Evolutionary conservation across 2,113 vertebrate species (phyloP), one percentile per base, ranked within the genome.

Genomic region (Ia io): DNA sequence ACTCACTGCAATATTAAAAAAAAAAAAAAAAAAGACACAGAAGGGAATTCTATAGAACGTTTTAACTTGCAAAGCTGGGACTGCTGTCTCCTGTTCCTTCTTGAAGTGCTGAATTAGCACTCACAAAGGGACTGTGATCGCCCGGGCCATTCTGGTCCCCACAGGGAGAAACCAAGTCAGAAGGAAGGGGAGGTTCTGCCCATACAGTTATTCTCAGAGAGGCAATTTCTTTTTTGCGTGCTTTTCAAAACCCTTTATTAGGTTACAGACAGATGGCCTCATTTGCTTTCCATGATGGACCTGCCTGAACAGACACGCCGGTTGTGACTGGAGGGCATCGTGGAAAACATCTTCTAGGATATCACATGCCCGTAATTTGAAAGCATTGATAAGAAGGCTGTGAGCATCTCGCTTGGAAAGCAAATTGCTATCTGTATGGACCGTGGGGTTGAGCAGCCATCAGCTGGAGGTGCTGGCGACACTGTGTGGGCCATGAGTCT

Each of bases 341-440:
- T 23, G 69, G 74, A 40, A 51, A 49, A 92, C 49, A 12, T 67
- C 70, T 35, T 69, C 88, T 44, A 78, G n/a, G 14, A 93, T 80
- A 93, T 70, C 77, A 80, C 44, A 65, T 28, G 78, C 47, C 1
- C 20, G 9, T 9, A 56, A 93, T 53, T 67, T 18, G 88, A 9
- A 53, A 90, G 53, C 74, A 2, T 9, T 0, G 13, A 82, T 79
- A 84, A 74, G 63, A 83, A 74, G 63, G 82, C 84, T 0, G 4
- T 5, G 47, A 85, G 80, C 88, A 82, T 74, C 96, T 90, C 49
- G 49, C 97, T 83, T 83, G 93, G 97, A 97, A 56, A 96, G 94
- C 96, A 88, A 79, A 76, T 40, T 28, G 61, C 12, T 6, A 83
- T 37, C 73, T 92, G 88, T 76, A 71, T 53, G 61, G 86, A 18